Evolutionary conservation across 2,797 vertebrate genomes (phyloP).

Genomic region (Danio tinwini): DNA sequence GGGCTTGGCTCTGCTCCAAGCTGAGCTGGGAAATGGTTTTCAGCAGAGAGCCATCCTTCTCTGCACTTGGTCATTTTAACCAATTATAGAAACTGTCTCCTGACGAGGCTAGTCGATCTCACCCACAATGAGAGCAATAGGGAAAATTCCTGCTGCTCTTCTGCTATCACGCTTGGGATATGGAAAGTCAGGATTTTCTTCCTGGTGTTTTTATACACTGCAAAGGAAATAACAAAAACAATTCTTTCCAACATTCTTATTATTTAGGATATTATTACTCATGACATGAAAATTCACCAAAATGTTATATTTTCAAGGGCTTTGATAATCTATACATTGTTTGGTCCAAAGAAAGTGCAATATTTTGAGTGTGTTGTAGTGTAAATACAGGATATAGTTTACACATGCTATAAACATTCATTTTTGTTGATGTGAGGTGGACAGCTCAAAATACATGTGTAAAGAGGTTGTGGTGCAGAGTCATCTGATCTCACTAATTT

Average conservation of each 20-base stretch:
- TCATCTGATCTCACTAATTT: neutral
- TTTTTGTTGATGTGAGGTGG: neutral
- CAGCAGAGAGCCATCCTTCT: conserved; percentile 80
- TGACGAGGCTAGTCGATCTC: conserved; percentile 82
- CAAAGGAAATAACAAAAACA: conserved; percentile 23
- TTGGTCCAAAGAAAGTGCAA: conserved; percentile 9
- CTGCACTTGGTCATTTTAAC: conserved; percentile 86
- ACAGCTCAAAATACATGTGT: neutral
- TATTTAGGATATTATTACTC: neutral
- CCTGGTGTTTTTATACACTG: neutral
- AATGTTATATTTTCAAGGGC: conserved; percentile 14
- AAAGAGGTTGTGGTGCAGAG: neutral
- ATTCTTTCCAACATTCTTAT: neutral
- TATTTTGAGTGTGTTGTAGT: neutral
- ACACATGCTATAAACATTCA: neutral
- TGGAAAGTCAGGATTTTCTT: conserved; percentile 10
- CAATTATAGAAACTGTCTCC: conserved; percentile 85
- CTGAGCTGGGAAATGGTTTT: conserved; percentile 86
- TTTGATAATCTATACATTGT: conserved; percentile 6
- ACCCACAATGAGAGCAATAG: conserved; percentile 79
- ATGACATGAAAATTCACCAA: neutral
- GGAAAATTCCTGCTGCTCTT: conserved; percentile 60
- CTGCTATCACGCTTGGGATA: conserved; percentile 4
- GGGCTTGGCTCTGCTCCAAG: conserved; percentile 83
- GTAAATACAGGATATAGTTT: neutral